phyloP scores from a whole-genome alignment of 2,797 vertebrate genomes.

The Schizopygopsis pylzovi region DNA sequence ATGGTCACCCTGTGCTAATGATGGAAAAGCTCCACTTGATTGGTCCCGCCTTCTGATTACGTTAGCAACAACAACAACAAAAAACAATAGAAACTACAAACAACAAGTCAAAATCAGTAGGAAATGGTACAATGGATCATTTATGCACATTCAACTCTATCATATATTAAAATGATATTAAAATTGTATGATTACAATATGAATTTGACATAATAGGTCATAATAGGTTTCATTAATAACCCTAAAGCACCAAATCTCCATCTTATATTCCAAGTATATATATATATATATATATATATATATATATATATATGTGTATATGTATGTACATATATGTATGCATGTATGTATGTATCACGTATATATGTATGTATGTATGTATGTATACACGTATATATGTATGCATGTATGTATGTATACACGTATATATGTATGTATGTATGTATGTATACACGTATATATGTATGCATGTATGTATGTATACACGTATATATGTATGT shows the following conservation, averaged over 20 bases:
- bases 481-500: no score
- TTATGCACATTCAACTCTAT: background rate
- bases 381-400: no score
- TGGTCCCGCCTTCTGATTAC: conserved; percentile 8
- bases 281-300: no score
- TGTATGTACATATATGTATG: no score
- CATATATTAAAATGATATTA: background rate
- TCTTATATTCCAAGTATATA: background rate
- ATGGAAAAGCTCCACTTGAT: conserved; percentile 4
- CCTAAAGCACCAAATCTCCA: background rate
- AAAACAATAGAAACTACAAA: background rate
- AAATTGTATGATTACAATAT: background rate
- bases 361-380: no score
- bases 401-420: no score
- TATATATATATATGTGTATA: no score
- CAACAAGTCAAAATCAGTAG: background rate
- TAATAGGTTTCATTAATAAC: background rate
- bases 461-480: no score
- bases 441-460: no score
- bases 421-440: no score
- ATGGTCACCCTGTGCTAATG: background rate
- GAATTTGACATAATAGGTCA: background rate
- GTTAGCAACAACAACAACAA: no score
- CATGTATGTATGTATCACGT: no score
- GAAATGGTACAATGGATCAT: background rate